Evolutionary conservation across 2,797 vertebrate species (phyloP), one percentile per base, ranked within the genome.

Genomic region (Thripadectes ignobilis): DNA sequence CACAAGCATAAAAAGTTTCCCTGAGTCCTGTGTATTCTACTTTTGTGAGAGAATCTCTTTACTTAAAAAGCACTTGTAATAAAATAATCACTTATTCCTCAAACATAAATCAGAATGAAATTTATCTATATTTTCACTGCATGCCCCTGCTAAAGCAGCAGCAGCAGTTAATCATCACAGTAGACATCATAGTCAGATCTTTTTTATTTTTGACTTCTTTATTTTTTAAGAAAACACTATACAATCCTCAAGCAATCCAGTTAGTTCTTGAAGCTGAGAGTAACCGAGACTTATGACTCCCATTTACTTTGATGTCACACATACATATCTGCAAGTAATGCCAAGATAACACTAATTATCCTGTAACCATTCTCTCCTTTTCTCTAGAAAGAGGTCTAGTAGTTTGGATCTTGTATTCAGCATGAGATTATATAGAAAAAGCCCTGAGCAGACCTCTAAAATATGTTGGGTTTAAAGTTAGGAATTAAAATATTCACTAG

Each of bases 11-110:
- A 61, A 51, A 82, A 74, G 2, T 59, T 76, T 85, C 13, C 27
- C 30, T 0, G 0, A 73, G 34, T 61, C 27, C 38, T 74, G 9
- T 1, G 1, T 21, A 24, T 30, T 46, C 12, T 57, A 71, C 18
- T 30, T 62, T 4, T 34, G 10, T 39, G 13, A 77, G 12, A 58
- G 9, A 78, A 54, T 32, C 13, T 6, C 14, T 78, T 83, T 63
- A 17, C 23, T 88, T 61, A 55, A 88, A 91, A 73, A 65, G 10
- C 7, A 38, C 14, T n/a, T 71, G n/a, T 13, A 72, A 18, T 34
- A 29, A 85, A 93, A 68, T 26, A 67, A 52, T 16, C 0, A 5
- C 52, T 63, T 75, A 69, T 82, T 66, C 43, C 17, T 85, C 32
- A 71, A 78, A 78, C 2, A 5, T 59, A 49, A 85, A 58, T 32